phyloP scores from a whole-genome alignment of 2,888 invertebrate genomes.

The Brenthis daphne region DNA sequence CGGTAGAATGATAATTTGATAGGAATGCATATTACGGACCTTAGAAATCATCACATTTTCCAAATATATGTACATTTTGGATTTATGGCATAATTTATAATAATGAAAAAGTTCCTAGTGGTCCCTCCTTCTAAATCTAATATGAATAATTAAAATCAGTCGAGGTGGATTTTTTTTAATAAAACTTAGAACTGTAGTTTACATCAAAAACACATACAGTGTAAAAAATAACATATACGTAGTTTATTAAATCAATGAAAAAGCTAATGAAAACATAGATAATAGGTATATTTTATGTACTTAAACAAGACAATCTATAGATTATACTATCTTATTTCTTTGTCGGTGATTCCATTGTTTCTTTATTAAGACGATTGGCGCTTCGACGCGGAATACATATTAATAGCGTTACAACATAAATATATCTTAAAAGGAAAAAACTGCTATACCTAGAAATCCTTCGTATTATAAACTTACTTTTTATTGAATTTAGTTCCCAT shows the following conservation, averaged over 20 bases:
- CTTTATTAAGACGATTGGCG: background rate
- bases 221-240: background rate
- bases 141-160: no score
- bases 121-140: background rate
- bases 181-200: background rate
- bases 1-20: no score
- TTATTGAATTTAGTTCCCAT: no score
- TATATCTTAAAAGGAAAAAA: background rate
- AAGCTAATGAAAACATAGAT: no score
- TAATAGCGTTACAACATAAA: slow-evolving; percentile 1
- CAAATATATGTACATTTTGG: background rate
- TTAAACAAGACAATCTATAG: no score
- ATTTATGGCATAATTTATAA: background rate
- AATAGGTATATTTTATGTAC: no score
- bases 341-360: background rate
- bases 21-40: no score
- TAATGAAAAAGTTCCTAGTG: background rate
- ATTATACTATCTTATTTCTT: no score
- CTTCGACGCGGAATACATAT: background rate
- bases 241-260: no score
- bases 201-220: no score
- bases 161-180: background rate
- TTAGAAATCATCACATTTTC: no score
- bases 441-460: slow-evolving; percentile 3
- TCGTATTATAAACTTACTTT: background rate